Evolutionary conservation across 2,888 invertebrate genomes (phyloP), one percentile per base, ranked within the genome.

Genomic region (Paralinhomoeus sp.): DNA sequence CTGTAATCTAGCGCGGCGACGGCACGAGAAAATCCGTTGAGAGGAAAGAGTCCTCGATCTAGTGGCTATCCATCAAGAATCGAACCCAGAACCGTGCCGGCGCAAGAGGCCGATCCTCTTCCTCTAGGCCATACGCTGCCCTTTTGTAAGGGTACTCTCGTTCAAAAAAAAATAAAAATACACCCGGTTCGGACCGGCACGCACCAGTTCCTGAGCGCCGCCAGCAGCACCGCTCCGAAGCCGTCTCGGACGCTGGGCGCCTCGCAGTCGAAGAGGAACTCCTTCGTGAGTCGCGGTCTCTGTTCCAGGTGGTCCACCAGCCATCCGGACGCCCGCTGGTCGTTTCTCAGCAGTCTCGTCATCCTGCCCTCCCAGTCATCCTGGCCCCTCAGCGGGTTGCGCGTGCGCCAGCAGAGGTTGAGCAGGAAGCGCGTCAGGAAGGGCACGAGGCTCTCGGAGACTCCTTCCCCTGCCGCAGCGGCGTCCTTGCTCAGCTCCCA

Each of bases 401-500:
- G 12, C 15, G 35, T 44, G 21, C 43, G 42, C 42, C 42, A 45
- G 17, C n/a, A 17, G 18, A 37, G 37, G n/a, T 40, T 15, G 40
- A 24, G 12, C n/a, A 20, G 22, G 37, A 37, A 37, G 37, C 13
- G 22, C n/a, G 22, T 22, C 9, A 22, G n/a, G 37, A 20, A 20
- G 20, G 3, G 12, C 35, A 5, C 35, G 9, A 35, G 9, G 3
- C 12, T 5, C 35, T 9, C 7, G 7, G 27, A 27, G 5, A 9
- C 7, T 9, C 12, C 12, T 12, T 27, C 7, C 12, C 12, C 7
- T 27, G 35, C 5, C 12, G 17, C 35, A n/a, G 35, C 22, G n/a
- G 36, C 41, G n/a, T 39, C 21, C 21, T 23, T 27, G 18, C 56
- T 51, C 7, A 66, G 52, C 24, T 61, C 54, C 40, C 57, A 55